These are phyloP conservation scores for Digitonthophagus gazella DNA, from an alignment of 2,888 invertebrate species.

Conservation along the genomic window DNA sequence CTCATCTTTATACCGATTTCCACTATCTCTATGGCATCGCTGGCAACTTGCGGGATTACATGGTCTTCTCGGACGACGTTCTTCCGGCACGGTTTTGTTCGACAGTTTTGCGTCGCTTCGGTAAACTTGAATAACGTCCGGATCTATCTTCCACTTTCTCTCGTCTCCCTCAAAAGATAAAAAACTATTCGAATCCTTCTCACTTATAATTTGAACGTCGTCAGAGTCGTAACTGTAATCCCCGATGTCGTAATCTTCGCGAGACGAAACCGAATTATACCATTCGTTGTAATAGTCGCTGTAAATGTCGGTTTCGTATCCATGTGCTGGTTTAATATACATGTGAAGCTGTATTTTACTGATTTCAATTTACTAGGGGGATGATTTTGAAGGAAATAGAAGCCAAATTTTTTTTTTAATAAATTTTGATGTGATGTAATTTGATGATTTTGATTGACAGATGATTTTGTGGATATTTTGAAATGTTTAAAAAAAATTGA, in stretches of 20 bases:
- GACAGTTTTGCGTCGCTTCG: not conserved
- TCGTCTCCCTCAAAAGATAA: not conserved
- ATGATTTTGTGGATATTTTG: no score
- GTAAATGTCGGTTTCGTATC: not conserved
- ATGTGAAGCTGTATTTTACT: not conserved
- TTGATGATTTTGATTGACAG: no score
- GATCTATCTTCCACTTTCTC: not conserved
- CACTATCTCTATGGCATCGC: no score
- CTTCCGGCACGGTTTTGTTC: not conserved
- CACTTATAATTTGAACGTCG: not conserved
- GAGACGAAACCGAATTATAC: not conserved
- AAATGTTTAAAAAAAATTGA: no score
- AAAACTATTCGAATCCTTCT: not conserved
- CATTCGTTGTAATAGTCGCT: not conserved
- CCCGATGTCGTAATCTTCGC: not conserved
- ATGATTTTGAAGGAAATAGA: no score
- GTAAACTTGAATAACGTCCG: not conserved
- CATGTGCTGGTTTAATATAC: not conserved
- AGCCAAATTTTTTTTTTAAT: no score
- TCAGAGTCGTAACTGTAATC: not conserved
- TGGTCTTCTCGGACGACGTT: no score
- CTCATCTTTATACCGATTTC: no score
- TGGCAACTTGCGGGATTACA: no score
- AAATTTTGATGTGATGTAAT: no score
- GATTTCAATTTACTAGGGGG: no score